Evolutionary conservation across 2,797 vertebrate species (phyloP).

Genomic region (Helicolenus hilgendorfi): DNA sequence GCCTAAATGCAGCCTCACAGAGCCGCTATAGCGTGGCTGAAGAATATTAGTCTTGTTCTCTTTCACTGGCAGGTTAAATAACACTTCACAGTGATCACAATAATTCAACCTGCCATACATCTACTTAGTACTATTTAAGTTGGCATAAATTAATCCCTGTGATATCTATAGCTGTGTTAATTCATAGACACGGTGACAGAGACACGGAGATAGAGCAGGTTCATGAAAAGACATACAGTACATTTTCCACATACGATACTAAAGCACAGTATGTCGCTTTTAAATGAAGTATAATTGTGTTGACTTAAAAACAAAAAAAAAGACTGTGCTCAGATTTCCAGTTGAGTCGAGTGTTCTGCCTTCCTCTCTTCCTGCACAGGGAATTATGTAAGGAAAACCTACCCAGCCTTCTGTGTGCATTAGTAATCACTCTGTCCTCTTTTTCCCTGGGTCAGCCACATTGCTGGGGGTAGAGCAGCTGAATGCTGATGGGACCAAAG

Average conservation of each 20-base stretch:
- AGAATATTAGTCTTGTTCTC: not conserved
- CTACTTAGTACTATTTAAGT: slow-evolving; percentile 23
- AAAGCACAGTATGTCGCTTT: slow-evolving; percentile 12
- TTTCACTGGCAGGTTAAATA: slow-evolving; percentile 29
- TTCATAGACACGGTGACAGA: not conserved
- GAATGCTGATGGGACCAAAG: slow-evolving; percentile 81
- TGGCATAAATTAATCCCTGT: slow-evolving; percentile 1
- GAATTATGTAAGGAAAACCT: slow-evolving; percentile 14
- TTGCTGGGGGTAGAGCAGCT: slow-evolving; percentile 47
- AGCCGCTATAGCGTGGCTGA: not conserved
- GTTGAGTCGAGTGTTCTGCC: not conserved
- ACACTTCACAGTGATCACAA: slow-evolving; percentile 40
- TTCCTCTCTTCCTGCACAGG: not conserved
- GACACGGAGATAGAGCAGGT: not conserved
- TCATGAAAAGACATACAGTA: not conserved
- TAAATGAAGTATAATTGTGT: slow-evolving; percentile 15
- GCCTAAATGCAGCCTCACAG: not conserved
- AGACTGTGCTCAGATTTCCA: not conserved
- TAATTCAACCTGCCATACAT: slow-evolving; percentile 45
- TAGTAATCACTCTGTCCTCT: slow-evolving; percentile 53
- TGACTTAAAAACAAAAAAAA: not conserved
- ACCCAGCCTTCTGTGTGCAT: slow-evolving; percentile 21
- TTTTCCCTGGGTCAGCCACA: slow-evolving; percentile 65
- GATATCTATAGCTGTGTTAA: not conserved
- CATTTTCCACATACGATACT: not conserved